These are phyloP conservation scores for Alloplasta piceator DNA, from an alignment of 2,888 invertebrate species.

Conservation along the genomic window DNA sequence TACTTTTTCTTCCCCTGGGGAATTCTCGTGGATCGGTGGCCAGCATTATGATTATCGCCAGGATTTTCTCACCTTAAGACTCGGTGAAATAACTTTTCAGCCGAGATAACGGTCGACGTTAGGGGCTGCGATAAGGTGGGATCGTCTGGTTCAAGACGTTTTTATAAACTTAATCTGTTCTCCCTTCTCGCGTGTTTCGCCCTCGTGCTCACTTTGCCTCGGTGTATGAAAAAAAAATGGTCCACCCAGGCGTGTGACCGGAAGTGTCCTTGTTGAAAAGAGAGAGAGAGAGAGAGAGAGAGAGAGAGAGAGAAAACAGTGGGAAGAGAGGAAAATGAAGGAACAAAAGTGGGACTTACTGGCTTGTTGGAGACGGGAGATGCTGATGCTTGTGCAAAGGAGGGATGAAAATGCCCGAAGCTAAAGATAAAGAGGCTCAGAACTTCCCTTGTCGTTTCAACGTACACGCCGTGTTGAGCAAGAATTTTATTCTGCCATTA, in stretches of 20 bases:
- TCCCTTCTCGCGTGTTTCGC: constrained; percentile 13
- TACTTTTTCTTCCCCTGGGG: no score
- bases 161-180: constrained; percentile 50
- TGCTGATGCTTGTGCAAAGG: constrained; percentile 25
- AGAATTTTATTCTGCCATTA: constrained; percentile 23
- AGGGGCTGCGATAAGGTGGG: no score
- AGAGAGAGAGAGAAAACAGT: constrained; percentile 2
- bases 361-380: not conserved
- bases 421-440: constrained; percentile 5
- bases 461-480: constrained; percentile 8
- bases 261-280: not conserved
- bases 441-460: not conserved
- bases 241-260: not conserved
- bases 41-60: constrained; percentile 32
- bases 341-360: constrained; percentile 8
- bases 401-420: constrained; percentile 24
- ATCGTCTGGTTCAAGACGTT: constrained; percentile 18
- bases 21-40: not conserved
- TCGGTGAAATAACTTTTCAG: constrained; percentile 30
- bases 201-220: not conserved
- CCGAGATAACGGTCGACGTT: constrained; percentile 7
- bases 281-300: not conserved
- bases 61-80: constrained; percentile 34
- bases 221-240: not conserved
- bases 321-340: not conserved